Evolutionary conservation across 2,888 invertebrate species (phyloP).

Genomic region (Apotomis capreana): DNA sequence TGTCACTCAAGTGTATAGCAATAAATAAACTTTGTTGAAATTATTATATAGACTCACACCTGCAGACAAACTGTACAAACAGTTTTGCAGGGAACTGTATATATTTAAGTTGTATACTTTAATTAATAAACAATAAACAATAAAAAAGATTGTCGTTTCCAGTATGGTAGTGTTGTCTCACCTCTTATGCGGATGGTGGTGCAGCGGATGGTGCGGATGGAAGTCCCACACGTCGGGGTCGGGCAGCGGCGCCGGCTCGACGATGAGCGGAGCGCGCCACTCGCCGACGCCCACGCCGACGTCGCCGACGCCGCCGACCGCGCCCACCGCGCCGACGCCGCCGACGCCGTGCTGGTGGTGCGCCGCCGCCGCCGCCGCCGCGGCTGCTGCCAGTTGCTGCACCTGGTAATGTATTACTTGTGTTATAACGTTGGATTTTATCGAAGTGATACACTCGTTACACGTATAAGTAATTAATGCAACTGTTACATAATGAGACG

Average conservation of each 20-base stretch:
- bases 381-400: conserved; percentile 90
- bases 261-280: conserved; percentile 97
- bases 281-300: conserved; percentile 63
- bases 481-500: no score
- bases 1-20: no score
- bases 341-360: conserved; percentile 87
- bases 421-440: no score
- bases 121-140: no score
- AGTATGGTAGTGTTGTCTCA: conserved; percentile 40
- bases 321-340: conserved; percentile 88
- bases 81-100: no score
- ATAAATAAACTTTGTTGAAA: no score
- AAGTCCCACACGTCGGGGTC: conserved; percentile 77
- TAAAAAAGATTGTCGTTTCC: no score
- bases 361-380: conserved; percentile 90
- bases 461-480: no score
- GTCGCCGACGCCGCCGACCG: conserved; percentile 79
- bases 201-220: conserved; percentile 67
- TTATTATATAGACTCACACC: no score
- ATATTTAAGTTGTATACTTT: no score
- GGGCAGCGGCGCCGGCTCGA: conserved; percentile 82
- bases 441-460: no score
- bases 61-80: no score
- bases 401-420: conserved; percentile 64
- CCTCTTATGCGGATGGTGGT: conserved; percentile 75